phyloP scores from a whole-genome alignment of 2,113 vertebrate genomes.

The Gymnocephalus cernua region DNA sequence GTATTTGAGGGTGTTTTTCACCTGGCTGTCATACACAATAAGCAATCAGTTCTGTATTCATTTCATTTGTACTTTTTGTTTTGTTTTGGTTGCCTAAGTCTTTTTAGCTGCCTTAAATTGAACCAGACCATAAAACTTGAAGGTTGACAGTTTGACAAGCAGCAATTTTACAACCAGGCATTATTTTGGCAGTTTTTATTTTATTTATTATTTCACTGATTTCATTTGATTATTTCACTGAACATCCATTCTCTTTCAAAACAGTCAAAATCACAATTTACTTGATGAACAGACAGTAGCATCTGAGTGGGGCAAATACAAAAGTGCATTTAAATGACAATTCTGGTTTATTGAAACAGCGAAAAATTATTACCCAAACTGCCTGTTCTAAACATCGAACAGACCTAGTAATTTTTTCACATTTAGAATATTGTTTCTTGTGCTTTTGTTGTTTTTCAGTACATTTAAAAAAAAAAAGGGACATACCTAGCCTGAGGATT shows the following conservation, averaged over 20 bases:
- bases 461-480: no score
- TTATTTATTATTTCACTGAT: conserved; percentile 26
- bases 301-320: background rate
- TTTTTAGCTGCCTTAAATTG: conserved; percentile 1
- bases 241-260: conserved; percentile 18
- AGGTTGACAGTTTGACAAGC: conserved; percentile 23
- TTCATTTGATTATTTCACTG: conserved; percentile 35
- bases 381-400: no score
- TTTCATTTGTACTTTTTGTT: background rate
- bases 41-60: conserved; percentile 31
- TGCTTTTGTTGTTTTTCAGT: no score
- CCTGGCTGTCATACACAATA: conserved; percentile 34
- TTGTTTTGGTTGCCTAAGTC: background rate
- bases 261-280: background rate
- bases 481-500: no score
- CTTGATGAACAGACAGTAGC: conserved; percentile 22
- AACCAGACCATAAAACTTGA: conserved; percentile 5
- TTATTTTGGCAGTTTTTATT: background rate
- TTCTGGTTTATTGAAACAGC: background rate
- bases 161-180: conserved; percentile 21
- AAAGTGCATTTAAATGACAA: conserved; percentile 8
- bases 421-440: no score
- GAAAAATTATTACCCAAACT: no score
- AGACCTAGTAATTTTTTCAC: no score
- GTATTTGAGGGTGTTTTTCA: conserved; percentile 12